Base-by-base conservation (phyloP, 2,888 invertebrate genomes). In the Autographa gamma region DNA sequence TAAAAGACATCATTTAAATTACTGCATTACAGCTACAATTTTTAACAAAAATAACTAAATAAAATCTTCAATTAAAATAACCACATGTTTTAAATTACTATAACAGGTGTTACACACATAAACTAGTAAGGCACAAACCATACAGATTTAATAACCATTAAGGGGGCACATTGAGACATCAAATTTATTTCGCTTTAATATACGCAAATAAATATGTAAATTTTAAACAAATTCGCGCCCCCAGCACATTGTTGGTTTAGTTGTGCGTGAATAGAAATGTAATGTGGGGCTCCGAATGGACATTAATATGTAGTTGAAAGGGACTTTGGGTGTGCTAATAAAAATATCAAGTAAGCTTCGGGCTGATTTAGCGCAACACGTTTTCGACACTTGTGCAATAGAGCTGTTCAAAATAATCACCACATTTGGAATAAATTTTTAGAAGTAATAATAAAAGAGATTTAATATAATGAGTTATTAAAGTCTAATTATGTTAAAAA, bases 141-240 rank as follows among this genome's bases (percentile, higher is more conserved):
- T 71, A 76, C 75, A 72, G n/a, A 60, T 66, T 72, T 62, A 25
- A 69, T 64, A 67, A 52, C 56, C 56, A 59, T 56, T 8, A 67
- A 80, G 63, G 77, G 80, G 66, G 52, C 56, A 79, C 74, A 88
- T 91, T 85, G 88, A 92, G 89, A 89, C 89, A 86, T 92, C 89
- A 90, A 86, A 90, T 92, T 91, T 91, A 93, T 93, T 88, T 88
- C 88, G 79, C 77, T 92, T 92, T 93, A 93, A 93, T 92, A 88
- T 82, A 92, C 92, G 90, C 93, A 92, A 92, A 92, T 92, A 89
- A 86, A 85, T 89, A 92, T 93, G 92, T 89, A 89, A 89, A 93
- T 92, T 77, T 82, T 78, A 75, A 76, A 82, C 75, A 74, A 82
- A 80, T 78, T 77, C 76, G 58, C 71, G 77, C 74, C 84, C 80